Conservation (phyloP, 2,888 invertebrate species). For the Branchipolynoe longqiensis region DNA sequence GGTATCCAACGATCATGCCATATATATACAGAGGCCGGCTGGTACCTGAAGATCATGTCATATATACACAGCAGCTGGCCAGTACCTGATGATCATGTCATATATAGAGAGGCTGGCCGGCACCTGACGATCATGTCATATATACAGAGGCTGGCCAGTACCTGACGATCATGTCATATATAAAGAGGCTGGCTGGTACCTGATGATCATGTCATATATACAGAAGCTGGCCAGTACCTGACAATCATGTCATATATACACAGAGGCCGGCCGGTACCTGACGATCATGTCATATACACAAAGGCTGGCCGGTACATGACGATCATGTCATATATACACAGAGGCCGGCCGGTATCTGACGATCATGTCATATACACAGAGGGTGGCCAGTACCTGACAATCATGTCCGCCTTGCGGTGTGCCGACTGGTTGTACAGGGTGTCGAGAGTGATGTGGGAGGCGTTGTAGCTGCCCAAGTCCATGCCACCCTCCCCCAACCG, state of each 20-base stretch:
- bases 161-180: background rate
- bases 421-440: conserved; percentile 54
- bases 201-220: background rate
- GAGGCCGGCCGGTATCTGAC: conserved; percentile 1
- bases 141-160: background rate
- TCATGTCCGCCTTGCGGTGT: conserved; percentile 59
- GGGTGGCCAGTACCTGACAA: conserved; percentile 26
- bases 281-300: conserved; percentile 55
- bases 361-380: background rate
- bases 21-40: background rate
- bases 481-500: background rate
- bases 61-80: no score
- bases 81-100: conserved; percentile 51
- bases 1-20: background rate
- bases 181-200: background rate
- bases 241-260: no score
- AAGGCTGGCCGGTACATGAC: conserved; percentile 27
- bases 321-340: conserved; percentile 55
- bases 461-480: conserved; percentile 8
- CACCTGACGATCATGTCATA: background rate
- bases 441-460: conserved; percentile 34
- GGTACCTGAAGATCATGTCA: no score
- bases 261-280: no score
- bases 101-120: conserved; percentile 21
- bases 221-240: background rate